A percentile compares a stretch with the other conserved stretches of the same genome.
Conservation (phyloP, 2,113 vertebrate genomes). For the Sebastes fasciatus region DNA sequence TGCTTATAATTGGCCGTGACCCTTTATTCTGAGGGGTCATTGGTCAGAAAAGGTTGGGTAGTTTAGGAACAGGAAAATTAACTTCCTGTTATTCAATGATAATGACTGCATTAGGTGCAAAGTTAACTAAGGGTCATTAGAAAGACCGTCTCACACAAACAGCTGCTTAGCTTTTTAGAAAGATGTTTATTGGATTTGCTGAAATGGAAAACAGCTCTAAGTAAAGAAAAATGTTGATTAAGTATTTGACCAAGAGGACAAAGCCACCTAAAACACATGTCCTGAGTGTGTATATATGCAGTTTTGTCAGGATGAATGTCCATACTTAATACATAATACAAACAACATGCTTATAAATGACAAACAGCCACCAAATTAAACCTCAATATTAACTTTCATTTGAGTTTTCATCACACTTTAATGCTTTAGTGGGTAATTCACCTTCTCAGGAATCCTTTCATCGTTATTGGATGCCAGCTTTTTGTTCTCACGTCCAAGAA, state of each 20-base stretch:
- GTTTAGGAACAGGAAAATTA: slow-evolving; percentile 82
- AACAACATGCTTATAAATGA: neutral
- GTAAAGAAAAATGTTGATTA: slow-evolving; percentile 6
- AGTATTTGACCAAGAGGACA: slow-evolving; percentile 6
- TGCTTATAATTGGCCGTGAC: slow-evolving; percentile 80
- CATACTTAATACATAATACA: slow-evolving; percentile 1
- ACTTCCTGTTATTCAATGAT: slow-evolving; percentile 85
- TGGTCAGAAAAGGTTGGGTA: slow-evolving; percentile 76
- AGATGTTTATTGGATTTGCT: neutral
- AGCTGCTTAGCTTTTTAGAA: slow-evolving; percentile 18
- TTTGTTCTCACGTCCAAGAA: slow-evolving; percentile 67
- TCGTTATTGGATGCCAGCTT: slow-evolving; percentile 61
- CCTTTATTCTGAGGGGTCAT: slow-evolving; percentile 79
- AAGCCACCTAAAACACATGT: neutral
- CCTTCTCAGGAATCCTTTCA: slow-evolving; percentile 61
- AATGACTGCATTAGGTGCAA: slow-evolving; percentile 79
- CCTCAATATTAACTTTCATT: slow-evolving; percentile 11
- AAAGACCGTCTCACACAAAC: slow-evolving; percentile 48
- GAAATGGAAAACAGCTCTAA: slow-evolving; percentile 29
- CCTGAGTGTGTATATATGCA: neutral
- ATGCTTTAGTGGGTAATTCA: slow-evolving; percentile 16
- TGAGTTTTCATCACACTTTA: neutral
- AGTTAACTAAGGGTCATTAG: slow-evolving; percentile 74
- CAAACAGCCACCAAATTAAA: slow-evolving; percentile 22
- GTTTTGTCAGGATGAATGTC: neutral